Percentiles rank a stretch among this genome's conserved stretches.
Evolutionary conservation across 2,888 invertebrate genomes (phyloP).

Genomic region (Pedicia rivosa): DNA sequence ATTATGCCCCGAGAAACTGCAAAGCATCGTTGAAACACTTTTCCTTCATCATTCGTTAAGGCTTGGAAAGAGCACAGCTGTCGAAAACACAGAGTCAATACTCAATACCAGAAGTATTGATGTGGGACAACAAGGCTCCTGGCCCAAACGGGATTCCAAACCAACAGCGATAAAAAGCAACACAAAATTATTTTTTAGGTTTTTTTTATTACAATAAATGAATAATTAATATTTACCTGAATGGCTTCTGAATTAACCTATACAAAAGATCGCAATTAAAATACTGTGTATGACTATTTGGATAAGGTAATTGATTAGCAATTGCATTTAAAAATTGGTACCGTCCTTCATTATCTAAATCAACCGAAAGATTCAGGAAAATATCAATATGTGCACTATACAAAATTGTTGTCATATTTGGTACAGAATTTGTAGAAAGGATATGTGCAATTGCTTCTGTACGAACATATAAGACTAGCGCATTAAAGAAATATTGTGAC

Average conservation of each 20-base stretch:
- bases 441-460: conserved; percentile 90
- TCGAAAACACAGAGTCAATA: conserved; percentile 99
- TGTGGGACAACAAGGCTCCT: conserved; percentile 98
- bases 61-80: conserved; percentile 96
- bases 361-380: conserved; percentile 96
- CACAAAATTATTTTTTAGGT: conserved; percentile 85
- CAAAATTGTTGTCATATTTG: conserved; percentile 94
- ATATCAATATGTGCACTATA: conserved; percentile 99
- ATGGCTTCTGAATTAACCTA: conserved; percentile 93
- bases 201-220: too few species aligned
- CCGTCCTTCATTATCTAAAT: conserved; percentile 89
- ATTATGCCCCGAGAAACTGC: too few species aligned
- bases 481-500: conserved; percentile 89
- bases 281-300: conserved; percentile 99
- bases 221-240: conserved; percentile 40
- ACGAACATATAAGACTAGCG: conserved; percentile 93
- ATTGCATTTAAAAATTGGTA: conserved; percentile 97
- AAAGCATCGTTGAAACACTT: too few species aligned
- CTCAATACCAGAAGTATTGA: conserved; percentile 95
- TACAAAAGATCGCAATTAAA: conserved; percentile 96
- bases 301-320: conserved; percentile 96
- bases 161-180: conserved; percentile 88
- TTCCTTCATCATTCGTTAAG: too few species aligned
- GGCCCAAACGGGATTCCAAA: conserved; percentile 97
- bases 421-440: conserved; percentile 64